phyloP scores from a whole-genome alignment of 2,113 vertebrate species.

The Chiloscyllium plagiosum region DNA sequence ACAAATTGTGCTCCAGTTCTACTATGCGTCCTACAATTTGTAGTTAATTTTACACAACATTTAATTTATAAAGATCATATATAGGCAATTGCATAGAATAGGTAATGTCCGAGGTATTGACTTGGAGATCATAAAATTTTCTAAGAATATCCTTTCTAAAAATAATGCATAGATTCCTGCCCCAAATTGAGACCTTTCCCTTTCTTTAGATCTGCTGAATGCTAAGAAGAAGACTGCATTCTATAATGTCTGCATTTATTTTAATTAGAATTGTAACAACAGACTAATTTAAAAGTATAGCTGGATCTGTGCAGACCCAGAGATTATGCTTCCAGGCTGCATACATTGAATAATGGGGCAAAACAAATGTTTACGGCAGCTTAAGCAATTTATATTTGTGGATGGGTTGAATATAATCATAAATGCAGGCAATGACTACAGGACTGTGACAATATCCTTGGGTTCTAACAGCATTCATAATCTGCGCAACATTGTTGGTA shows the following conservation, averaged over 20 bases:
- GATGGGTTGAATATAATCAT: not conserved
- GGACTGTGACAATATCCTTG: not conserved
- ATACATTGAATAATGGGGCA: not conserved
- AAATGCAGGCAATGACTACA: not conserved
- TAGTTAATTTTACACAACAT: not conserved
- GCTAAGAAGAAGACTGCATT: not conserved
- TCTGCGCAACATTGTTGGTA: not conserved
- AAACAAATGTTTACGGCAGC: not conserved
- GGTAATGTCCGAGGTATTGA: not conserved
- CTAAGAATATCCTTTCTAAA: not conserved
- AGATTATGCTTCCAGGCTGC: not conserved
- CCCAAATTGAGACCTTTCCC: not conserved
- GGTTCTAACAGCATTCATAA: not conserved
- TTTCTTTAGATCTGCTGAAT: not conserved
- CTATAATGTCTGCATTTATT: not conserved
- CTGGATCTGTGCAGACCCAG: not conserved
- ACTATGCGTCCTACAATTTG: not conserved
- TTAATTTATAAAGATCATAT: not conserved
- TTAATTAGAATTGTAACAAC: not conserved
- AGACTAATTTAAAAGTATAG: not conserved
- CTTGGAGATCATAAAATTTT: not conserved
- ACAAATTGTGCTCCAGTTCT: not conserved
- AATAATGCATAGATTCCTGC: not conserved
- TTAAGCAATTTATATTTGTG: not conserved
- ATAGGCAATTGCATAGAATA: not conserved